Evolutionary conservation across 2,113 vertebrate genomes (phyloP).

Genomic region (Halcyon senegalensis): DNA sequence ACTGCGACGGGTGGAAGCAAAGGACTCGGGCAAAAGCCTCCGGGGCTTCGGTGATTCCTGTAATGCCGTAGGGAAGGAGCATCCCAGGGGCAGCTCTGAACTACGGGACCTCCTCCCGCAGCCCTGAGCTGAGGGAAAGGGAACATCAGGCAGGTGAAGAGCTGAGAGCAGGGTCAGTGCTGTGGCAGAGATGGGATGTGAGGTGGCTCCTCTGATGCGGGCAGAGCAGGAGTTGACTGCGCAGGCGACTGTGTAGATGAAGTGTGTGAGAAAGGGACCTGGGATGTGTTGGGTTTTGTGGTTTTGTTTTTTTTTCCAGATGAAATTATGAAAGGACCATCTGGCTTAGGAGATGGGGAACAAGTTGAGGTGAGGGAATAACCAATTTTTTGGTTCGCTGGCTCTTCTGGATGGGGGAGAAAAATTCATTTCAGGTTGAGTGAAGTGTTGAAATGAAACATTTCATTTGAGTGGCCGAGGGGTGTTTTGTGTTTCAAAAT

Average conservation of each 20-base stretch:
- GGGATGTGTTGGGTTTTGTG: background rate
- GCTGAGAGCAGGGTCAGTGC: fast-evolving
- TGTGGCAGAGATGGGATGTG: fast-evolving
- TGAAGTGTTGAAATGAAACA: background rate
- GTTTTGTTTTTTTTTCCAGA: background rate
- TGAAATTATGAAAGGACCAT: background rate
- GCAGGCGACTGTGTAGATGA: fast-evolving
- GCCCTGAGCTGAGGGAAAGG: background rate
- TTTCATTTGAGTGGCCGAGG: background rate
- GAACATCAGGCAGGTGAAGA: background rate
- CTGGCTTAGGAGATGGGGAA: background rate
- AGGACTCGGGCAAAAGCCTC: background rate
- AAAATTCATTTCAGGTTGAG: background rate
- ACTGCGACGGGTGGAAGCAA: fast-evolving
- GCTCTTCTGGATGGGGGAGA: background rate
- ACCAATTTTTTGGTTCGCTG: background rate
- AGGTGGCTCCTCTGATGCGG: background rate
- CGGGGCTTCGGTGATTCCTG: fast-evolving
- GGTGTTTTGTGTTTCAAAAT: background rate
- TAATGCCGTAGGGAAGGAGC: fast-evolving
- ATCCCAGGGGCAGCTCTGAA: background rate
- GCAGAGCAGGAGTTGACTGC: fast-evolving
- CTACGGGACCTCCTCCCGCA: background rate
- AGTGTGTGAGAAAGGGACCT: background rate
- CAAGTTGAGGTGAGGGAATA: background rate